These are phyloP conservation scores for Craseonycteris thonglongyai DNA, from an alignment of 2,113 vertebrate species.

Conservation along the genomic window DNA sequence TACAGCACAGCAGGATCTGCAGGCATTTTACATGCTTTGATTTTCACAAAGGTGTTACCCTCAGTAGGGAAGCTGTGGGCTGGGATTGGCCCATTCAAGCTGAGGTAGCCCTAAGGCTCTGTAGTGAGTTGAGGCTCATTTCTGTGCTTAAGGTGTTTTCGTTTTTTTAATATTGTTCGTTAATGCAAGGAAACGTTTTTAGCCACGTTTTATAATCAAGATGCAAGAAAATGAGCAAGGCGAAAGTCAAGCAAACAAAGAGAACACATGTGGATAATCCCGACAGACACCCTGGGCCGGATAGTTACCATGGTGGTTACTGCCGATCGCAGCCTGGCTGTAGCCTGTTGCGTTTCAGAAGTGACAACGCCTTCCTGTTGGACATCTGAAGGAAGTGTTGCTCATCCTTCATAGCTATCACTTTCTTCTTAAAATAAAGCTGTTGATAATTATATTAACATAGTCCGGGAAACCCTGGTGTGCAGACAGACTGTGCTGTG, in stretches of 20 bases:
- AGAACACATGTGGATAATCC: rapidly evolving
- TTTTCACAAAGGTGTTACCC: background rate
- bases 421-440: background rate
- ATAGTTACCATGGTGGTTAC: rapidly evolving
- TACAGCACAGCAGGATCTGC: background rate
- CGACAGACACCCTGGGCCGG: too few species aligned
- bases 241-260: background rate
- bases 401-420: background rate
- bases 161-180: background rate
- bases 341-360: rapidly evolving
- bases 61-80: background rate
- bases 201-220: background rate
- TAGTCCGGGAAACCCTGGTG: background rate
- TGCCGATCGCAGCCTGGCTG: rapidly evolving
- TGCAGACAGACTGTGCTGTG: background rate
- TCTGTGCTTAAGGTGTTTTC: background rate
- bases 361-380: background rate
- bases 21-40: background rate
- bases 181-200: background rate
- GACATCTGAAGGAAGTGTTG: rapidly evolving
- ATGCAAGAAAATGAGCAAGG: background rate
- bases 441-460: background rate
- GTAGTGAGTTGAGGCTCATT: background rate
- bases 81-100: too few species aligned
- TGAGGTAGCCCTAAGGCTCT: rapidly evolving